Evolutionary conservation across 2,113 vertebrate genomes (phyloP).

Genomic region (Microtus pennsylvanicus): DNA sequence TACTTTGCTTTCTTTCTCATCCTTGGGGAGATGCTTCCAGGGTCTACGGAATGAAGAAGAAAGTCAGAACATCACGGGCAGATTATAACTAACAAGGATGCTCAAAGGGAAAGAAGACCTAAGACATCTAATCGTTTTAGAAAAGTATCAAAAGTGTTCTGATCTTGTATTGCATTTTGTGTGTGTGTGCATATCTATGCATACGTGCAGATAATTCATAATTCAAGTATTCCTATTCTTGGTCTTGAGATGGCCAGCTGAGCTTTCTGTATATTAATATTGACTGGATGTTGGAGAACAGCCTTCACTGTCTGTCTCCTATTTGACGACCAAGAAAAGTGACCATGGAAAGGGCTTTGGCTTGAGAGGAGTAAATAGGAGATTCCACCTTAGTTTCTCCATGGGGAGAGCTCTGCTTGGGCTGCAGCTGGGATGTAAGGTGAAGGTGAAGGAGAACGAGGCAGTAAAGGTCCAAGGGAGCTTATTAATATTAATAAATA

Average conservation of each 20-base stretch:
- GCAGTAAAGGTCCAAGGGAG: conserved; percentile 26
- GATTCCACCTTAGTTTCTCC: conserved; percentile 51
- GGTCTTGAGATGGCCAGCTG: background rate
- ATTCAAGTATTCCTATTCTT: conserved; percentile 4
- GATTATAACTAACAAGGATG: conserved; percentile 3
- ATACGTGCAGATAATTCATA: background rate
- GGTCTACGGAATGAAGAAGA: background rate
- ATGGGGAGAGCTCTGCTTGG: conserved; percentile 22
- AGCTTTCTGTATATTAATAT: conserved; percentile 65
- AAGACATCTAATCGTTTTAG: conserved; percentile 1
- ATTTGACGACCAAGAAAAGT: conserved; percentile 47
- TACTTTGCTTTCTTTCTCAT: background rate
- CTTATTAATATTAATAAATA: conserved; percentile 58
- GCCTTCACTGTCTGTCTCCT: background rate
- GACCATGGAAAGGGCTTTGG: conserved; percentile 60
- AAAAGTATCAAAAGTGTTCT: background rate
- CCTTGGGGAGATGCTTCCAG: background rate
- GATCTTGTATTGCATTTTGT: background rate
- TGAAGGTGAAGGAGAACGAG: conserved; percentile 41
- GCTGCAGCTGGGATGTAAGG: conserved; percentile 60
- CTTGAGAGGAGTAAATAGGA: conserved; percentile 49
- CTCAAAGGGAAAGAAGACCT: background rate
- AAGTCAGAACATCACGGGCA: background rate
- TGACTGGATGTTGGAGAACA: conserved; percentile 48
- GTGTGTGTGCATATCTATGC: background rate